phyloP scores from a whole-genome alignment of 2,113 vertebrate species.

The Rhinolophus sinicus region DNA sequence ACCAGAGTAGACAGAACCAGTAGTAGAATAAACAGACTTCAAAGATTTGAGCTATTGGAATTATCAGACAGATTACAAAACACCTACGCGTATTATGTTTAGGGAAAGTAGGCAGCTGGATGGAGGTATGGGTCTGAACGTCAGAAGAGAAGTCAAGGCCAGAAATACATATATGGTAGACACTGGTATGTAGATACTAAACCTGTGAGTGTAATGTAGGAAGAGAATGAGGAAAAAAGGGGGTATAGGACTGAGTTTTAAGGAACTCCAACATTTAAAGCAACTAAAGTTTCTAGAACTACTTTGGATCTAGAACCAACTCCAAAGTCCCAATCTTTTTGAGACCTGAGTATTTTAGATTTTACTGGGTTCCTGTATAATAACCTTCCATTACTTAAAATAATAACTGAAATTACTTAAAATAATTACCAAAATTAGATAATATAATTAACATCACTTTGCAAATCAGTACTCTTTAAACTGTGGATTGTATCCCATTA shows the following conservation, averaged over 20 bases:
- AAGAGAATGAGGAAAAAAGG: background rate
- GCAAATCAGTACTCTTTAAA: background rate
- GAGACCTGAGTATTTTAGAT: background rate
- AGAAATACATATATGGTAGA: background rate
- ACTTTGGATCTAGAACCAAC: background rate
- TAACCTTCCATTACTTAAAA: background rate
- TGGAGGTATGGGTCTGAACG: background rate
- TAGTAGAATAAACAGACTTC: background rate
- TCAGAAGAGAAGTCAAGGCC: background rate
- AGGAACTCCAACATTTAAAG: background rate
- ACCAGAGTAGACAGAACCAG: background rate
- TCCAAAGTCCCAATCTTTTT: background rate
- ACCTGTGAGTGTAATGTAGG: background rate
- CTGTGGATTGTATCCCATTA: background rate
- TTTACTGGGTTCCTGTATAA: background rate
- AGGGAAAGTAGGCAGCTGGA: background rate
- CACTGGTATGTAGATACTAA: background rate
- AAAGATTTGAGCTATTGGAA: background rate
- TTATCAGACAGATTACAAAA: conserved; percentile 4
- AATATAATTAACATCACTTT: background rate
- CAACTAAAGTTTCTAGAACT: background rate
- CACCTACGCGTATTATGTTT: background rate
- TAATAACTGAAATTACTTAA: background rate
- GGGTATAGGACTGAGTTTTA: background rate
- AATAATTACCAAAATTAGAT: background rate